Evolutionary conservation across 23 tunicate genomes (phyloP).

Genomic region (Clavelina lepadiformis): DNA sequence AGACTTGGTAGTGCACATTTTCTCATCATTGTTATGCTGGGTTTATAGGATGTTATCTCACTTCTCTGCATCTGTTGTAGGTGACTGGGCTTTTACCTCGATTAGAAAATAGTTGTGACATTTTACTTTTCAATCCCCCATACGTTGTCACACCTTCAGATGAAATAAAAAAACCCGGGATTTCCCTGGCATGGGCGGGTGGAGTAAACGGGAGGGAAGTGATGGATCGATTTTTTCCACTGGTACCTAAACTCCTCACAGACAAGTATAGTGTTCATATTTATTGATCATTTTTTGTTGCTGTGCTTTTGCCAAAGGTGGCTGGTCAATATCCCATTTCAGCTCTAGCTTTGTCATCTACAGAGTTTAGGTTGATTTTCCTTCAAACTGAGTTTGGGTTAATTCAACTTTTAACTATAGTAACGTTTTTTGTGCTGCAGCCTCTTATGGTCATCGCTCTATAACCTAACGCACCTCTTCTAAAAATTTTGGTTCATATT

Average conservation of each 20-base stretch:
- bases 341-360: no score
- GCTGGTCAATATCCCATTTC: no score
- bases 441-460: no score
- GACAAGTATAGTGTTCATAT: constrained; percentile 6
- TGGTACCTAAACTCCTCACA: constrained; percentile 45
- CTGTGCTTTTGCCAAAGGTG: no score
- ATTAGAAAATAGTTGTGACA: constrained; percentile 41
- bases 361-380: no score
- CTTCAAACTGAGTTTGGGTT: no score
- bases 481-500: no score
- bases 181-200: constrained; percentile 81
- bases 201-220: constrained; percentile 76
- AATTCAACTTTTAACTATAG: no score
- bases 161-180: constrained; percentile 32
- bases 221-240: constrained; percentile 78
- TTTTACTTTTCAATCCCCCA: constrained; percentile 79
- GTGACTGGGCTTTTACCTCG: constrained; percentile 43
- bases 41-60: background rate
- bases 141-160: constrained; percentile 78
- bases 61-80: constrained; percentile 5
- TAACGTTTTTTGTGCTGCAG: no score
- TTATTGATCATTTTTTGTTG: no score
- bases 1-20: constrained; percentile 30
- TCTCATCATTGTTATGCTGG: background rate
- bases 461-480: no score